Conservation (phyloP, 2,113 vertebrate genomes). For the Potamarius usumacintae region DNA sequence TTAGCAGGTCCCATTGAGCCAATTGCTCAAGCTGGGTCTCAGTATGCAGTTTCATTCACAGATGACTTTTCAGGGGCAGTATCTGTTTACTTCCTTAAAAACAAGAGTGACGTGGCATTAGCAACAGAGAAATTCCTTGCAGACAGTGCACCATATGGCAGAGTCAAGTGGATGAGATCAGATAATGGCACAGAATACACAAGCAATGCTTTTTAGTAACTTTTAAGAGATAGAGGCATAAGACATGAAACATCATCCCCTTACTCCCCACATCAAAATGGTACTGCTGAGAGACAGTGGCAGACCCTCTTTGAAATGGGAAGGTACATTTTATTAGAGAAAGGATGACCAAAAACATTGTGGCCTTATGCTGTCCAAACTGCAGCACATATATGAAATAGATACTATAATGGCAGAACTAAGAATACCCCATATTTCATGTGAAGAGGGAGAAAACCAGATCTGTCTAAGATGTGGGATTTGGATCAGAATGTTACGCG, state of each 20-base stretch:
- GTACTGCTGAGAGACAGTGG: slow-evolving; percentile 33
- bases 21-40: slow-evolving; percentile 9
- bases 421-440: slow-evolving; percentile 38
- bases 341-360: slow-evolving; percentile 18
- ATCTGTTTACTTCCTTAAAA: slow-evolving; percentile 39
- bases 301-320: slow-evolving; percentile 35
- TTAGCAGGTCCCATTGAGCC: slow-evolving; percentile 36
- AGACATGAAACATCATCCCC: slow-evolving; percentile 38
- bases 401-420: slow-evolving; percentile 18
- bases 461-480: slow-evolving; percentile 35
- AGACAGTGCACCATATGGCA: slow-evolving; percentile 33
- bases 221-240: background rate
- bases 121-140: slow-evolving; percentile 25
- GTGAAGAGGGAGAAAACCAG: slow-evolving; percentile 28
- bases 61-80: slow-evolving; percentile 35
- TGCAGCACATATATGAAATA: background rate
- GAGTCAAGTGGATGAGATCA: slow-evolving; percentile 27
- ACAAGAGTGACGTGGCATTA: slow-evolving; percentile 16
- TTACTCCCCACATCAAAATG: background rate
- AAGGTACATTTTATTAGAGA: slow-evolving; percentile 30
- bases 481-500: slow-evolving; percentile 26
- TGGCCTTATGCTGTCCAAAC: slow-evolving; percentile 1
- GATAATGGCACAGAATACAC: slow-evolving; percentile 44
- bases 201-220: slow-evolving; percentile 23
- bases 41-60: slow-evolving; percentile 30